Percentiles rank a stretch among this genome's conserved stretches.
Evolutionary conservation across 2,797 vertebrate genomes (phyloP).

Genomic region (Rhinoraja longicauda): DNA sequence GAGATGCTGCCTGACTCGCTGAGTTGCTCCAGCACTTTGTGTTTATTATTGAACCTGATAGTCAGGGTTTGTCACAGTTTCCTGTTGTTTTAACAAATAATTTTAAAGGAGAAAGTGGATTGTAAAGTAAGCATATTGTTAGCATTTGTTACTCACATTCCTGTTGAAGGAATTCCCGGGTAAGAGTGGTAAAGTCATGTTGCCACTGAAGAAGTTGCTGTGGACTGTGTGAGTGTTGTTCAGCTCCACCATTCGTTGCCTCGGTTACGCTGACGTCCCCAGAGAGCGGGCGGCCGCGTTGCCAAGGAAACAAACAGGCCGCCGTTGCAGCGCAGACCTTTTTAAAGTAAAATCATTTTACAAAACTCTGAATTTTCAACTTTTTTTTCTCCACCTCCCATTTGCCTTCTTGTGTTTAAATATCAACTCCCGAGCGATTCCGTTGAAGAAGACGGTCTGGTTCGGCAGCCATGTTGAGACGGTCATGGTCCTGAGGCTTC

Average conservation of each 20-base stretch:
- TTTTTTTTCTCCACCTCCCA: too few relatives aligned
- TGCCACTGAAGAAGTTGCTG: conserved; percentile 31
- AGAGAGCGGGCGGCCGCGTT: background rate
- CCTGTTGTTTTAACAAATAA: background rate
- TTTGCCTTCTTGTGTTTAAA: background rate
- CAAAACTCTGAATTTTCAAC: background rate
- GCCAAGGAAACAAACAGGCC: background rate
- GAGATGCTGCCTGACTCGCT: too few relatives aligned
- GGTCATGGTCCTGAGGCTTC: background rate
- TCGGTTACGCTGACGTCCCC: conserved; percentile 42
- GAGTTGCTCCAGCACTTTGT: too few relatives aligned
- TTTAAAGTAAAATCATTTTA: background rate
- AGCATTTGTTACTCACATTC: conserved; percentile 63
- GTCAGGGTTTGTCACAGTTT: too few relatives aligned
- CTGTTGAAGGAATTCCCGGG: conserved; percentile 59
- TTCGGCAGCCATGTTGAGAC: background rate
- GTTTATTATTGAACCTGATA: too few relatives aligned
- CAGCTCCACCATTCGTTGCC: conserved; percentile 44
- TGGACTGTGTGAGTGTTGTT: conserved; percentile 43
- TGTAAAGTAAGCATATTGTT: background rate
- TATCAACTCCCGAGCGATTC: background rate
- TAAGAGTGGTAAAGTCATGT: conserved; percentile 69
- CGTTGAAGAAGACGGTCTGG: background rate
- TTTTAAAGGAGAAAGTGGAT: background rate
- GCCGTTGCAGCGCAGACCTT: background rate